Percentiles rank a stretch among this genome's conserved stretches.
phyloP scores from a whole-genome alignment of 2,797 vertebrate genomes.

The Masticophis lateralis region DNA sequence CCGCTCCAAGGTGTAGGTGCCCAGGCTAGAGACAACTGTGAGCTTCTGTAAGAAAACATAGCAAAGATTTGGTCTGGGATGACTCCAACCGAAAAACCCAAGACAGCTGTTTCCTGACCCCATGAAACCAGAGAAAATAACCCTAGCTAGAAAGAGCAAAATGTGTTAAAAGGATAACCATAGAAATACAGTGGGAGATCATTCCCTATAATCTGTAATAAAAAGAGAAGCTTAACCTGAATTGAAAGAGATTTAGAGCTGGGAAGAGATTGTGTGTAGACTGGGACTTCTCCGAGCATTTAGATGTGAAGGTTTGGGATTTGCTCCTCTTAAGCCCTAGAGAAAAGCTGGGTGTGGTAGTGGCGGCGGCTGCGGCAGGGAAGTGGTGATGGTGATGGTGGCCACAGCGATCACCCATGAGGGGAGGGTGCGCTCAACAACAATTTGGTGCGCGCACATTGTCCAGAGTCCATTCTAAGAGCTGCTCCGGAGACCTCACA shows the following conservation, averaged over 20 bases:
- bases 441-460: neutral
- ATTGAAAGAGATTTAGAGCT: constrained; percentile 38
- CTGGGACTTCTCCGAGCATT: constrained; percentile 23
- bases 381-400: neutral
- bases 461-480: constrained; percentile 9
- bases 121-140: constrained; percentile 28
- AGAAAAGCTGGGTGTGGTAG: neutral
- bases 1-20: neutral
- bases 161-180: constrained; percentile 48
- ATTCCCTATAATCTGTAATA: constrained; percentile 42
- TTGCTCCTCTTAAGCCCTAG: constrained; percentile 40
- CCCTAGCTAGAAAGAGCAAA: constrained; percentile 38
- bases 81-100: neutral
- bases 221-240: constrained; percentile 49
- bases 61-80: constrained; percentile 21
- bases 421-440: neutral
- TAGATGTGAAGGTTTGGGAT: constrained; percentile 37
- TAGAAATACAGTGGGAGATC: constrained; percentile 37
- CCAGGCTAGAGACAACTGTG: neutral
- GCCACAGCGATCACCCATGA: neutral
- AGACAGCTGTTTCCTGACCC: constrained; percentile 18
- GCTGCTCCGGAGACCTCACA: constrained; percentile 20
- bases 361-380: neutral
- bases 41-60: constrained; percentile 32
- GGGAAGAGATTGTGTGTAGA: constrained; percentile 22